Conservation (phyloP, 2,797 vertebrate species). For the Pristis pectinata region DNA sequence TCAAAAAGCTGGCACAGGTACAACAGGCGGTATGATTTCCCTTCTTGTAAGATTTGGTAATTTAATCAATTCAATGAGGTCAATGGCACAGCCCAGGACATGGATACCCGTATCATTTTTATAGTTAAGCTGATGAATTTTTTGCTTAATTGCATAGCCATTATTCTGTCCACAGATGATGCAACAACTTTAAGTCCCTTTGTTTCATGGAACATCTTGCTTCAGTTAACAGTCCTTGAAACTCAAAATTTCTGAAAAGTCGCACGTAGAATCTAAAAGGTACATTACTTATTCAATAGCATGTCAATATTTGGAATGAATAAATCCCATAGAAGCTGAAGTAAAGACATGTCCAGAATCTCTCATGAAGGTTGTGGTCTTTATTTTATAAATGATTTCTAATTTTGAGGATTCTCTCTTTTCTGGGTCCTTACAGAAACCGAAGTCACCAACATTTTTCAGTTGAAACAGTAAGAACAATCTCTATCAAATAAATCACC, state of each 20-base stretch:
- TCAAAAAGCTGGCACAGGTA: neutral
- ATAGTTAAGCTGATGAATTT: neutral
- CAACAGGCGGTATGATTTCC: neutral
- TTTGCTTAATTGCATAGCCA: neutral
- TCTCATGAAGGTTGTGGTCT: neutral
- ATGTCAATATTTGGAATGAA: neutral
- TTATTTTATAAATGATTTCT: slow-evolving; percentile 28
- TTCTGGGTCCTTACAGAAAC: neutral
- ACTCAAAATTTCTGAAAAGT: neutral
- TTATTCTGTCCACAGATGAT: neutral
- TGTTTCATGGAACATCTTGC: neutral
- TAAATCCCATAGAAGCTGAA: neutral
- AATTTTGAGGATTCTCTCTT: slow-evolving; percentile 3
- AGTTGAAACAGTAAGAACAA: neutral
- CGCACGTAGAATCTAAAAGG: neutral
- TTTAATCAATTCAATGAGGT: neutral
- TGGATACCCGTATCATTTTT: neutral
- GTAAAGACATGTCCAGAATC: neutral
- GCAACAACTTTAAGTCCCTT: neutral
- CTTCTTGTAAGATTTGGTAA: neutral
- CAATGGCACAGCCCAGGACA: neutral
- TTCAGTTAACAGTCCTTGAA: neutral
- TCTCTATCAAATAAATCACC: neutral
- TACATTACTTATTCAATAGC: neutral
- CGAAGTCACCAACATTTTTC: neutral